These are phyloP conservation scores for Pangasius krempfi DNA, from an alignment of 2,797 vertebrate species.

Conservation along the genomic window DNA sequence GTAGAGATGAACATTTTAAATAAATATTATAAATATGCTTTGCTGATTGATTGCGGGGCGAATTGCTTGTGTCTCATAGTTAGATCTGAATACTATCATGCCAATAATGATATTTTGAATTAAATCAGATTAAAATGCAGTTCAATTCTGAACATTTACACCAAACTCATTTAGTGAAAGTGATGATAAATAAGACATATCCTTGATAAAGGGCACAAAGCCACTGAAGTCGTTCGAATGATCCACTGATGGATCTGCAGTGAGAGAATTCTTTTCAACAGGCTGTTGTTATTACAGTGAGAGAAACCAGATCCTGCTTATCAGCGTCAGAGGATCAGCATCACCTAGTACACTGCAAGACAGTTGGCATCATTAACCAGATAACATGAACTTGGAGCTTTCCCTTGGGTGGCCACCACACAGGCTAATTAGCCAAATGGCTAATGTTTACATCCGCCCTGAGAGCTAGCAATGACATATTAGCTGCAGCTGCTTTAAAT, in stretches of 20 bases:
- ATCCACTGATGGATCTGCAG: conserved; percentile 14
- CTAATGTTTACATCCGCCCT: conserved; percentile 57
- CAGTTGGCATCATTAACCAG: conserved; percentile 56
- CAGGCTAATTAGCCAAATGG: conserved; percentile 38
- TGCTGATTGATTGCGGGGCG: not conserved
- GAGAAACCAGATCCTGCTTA: conserved; percentile 59
- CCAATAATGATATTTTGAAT: not conserved
- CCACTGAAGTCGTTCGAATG: not conserved
- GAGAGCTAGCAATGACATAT: conserved; percentile 39
- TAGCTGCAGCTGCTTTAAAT: conserved; percentile 50
- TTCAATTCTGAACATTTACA: not conserved
- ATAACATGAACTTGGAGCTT: conserved; percentile 42
- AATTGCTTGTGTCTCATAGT: not conserved
- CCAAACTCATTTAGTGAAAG: not conserved
- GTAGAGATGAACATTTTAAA: not conserved
- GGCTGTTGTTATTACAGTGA: conserved; percentile 44
- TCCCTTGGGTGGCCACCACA: conserved; percentile 40
- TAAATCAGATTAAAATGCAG: not conserved
- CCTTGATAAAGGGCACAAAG: not conserved
- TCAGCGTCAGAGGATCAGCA: conserved; percentile 54
- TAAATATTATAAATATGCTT: not conserved
- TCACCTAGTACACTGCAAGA: conserved; percentile 57
- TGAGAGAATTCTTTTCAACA: conserved; percentile 40
- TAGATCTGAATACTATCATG: not conserved
- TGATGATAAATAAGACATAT: not conserved